Percentiles rank a stretch among this genome's conserved stretches.
Conservation (phyloP, 1,140 invertebrate genomes). For the Drosophila sucinea region DNA sequence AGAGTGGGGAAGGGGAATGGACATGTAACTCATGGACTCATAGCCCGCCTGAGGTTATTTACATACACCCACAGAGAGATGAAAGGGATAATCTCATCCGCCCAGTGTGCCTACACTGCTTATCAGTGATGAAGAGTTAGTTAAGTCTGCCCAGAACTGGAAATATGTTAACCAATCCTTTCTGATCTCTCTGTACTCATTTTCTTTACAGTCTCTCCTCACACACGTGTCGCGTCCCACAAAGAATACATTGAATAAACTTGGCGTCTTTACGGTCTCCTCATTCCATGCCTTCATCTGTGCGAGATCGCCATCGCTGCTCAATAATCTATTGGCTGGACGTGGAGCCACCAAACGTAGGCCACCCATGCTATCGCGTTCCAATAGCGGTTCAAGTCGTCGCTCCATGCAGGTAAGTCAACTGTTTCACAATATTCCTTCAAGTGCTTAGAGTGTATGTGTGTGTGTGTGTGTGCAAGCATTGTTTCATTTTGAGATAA, state of each 20-base stretch:
- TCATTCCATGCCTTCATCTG: conserved; percentile 99
- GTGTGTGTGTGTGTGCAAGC: too few relatives aligned
- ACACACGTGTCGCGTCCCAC: conserved; percentile 97
- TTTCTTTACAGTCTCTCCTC: conserved; percentile 91
- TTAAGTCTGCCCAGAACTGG: not conserved
- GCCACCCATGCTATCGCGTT: conserved; percentile 93
- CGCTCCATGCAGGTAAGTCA: conserved; percentile 89
- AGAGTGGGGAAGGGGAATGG: not conserved
- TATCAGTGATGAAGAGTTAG: not conserved
- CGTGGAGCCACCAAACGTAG: conserved; percentile 94
- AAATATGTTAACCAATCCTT: not conserved
- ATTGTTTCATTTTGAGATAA: too few relatives aligned
- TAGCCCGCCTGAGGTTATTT: conserved; percentile 43
- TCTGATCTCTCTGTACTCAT: not conserved
- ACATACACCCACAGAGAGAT: conserved; percentile 13
- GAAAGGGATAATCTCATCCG: conserved; percentile 8
- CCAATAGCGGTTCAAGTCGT: conserved; percentile 93
- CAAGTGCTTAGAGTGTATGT: not conserved
- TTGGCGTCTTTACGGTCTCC: conserved; percentile 98
- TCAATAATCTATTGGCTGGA: conserved; percentile 95
- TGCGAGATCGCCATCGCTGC: conserved; percentile 94
- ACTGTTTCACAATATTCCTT: too few relatives aligned
- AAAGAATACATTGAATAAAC: conserved; percentile 96
- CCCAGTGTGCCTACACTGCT: not conserved
- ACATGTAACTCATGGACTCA: not conserved